Evolutionary conservation across 1,140 invertebrate genomes (phyloP), one percentile per base, ranked within the genome.

Genomic region (Aricia agestis): DNA sequence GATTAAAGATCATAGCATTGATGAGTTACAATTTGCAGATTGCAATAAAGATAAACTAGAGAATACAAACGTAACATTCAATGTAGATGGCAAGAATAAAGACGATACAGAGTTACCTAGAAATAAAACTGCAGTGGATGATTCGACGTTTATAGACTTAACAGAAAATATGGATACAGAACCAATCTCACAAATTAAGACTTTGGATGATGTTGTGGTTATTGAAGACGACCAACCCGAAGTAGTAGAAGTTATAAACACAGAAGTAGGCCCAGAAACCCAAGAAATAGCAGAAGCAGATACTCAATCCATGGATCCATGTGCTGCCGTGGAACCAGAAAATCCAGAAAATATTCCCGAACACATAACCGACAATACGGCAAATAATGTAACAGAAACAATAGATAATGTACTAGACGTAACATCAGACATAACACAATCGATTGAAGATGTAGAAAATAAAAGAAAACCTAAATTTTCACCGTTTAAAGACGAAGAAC

Each of bases 161-260:
- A 89, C 85, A 45, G 84, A 85, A 68, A 81, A 84, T 75, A 86
- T 86, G 84, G 85, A 89, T 67, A 89, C 87, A 2, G 76, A 87
- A 74, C 74, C 81, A 1, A 69, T 81, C n/a, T 42, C 68, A 6
- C 31, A 69, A 63, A 25, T 45, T 42, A 31, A 15, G 9, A 25
- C 32, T 41, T 59, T 58, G 65, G 73, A 73, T 69, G 78, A 81
- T 32, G 74, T 84, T 59, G 81, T 52, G 13, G 45, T 85, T 65
- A 42, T 84, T 17, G 77, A 79, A 1, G 74, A 70, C 67, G 77
- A 82, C 58, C 75, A 81, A 32, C 74, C 83, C 52, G 69, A 76
- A 19, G 70, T 75, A 6, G n/a, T 65, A 19, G 71, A 78, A n/a
- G 68, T 71, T 15, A 71, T 75, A n/a, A 73, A 75, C 65, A 78